A percentile compares a stretch with the other conserved stretches of the same genome.
Conservation (phyloP, 2,888 invertebrate genomes). For the Agriotes lineatus region DNA sequence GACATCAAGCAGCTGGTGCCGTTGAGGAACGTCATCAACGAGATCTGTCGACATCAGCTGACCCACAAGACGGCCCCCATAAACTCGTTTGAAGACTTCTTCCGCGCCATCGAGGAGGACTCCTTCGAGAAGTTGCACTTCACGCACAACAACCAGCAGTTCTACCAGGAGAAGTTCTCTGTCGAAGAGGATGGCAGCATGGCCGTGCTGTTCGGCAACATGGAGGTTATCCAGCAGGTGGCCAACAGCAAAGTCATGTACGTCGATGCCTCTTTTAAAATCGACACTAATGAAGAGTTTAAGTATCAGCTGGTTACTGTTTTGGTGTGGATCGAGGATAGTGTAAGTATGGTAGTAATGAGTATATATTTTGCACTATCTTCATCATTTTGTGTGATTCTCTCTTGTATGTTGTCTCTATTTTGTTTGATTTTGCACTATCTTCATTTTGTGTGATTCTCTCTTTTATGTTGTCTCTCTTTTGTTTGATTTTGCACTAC, state of each 20-base stretch:
- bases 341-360: constrained; percentile 62
- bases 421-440: no score
- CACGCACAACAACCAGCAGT: constrained; percentile 57
- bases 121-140: constrained; percentile 60
- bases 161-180: constrained; percentile 74
- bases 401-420: no score
- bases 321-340: constrained; percentile 60
- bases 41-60: constrained; percentile 59
- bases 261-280: constrained; percentile 62
- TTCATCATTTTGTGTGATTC: no score
- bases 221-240: constrained; percentile 54
- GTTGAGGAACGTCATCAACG: constrained; percentile 58
- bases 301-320: constrained; percentile 61
- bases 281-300: constrained; percentile 58
- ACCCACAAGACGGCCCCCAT: constrained; percentile 51
- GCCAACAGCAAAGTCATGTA: constrained; percentile 60
- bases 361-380: no score
- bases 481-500: no score
- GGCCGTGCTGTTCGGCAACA: constrained; percentile 60
- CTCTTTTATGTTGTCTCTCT: no score
- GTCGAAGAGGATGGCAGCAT: constrained; percentile 66
- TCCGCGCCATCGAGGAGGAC: constrained; percentile 56
- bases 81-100: constrained; percentile 59
- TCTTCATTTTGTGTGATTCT: no score
- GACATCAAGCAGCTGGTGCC: constrained; percentile 56